Evolutionary conservation across 1,140 invertebrate species (phyloP).

Genomic region (Cylas formicarius): DNA sequence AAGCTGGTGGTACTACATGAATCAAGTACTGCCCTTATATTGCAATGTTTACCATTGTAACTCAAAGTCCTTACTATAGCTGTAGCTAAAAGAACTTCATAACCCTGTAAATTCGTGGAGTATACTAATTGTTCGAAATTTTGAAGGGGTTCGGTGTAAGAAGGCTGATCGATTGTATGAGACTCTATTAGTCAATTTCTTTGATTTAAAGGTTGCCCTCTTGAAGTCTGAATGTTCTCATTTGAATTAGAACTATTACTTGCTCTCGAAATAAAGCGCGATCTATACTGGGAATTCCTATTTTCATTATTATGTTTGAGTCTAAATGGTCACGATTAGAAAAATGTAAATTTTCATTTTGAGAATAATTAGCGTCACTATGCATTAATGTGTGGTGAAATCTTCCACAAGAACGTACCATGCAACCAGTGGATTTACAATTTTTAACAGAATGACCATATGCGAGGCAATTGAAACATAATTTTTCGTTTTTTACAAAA

Average conservation of each 20-base stretch:
- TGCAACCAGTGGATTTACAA: slow-evolving; percentile 7
- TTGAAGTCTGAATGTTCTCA: too few species aligned
- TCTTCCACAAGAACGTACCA: slow-evolving; percentile 4
- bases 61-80: slow-evolving; percentile 3
- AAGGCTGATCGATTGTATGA: background rate
- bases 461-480: slow-evolving; percentile 17
- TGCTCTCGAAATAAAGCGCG: background rate
- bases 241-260: background rate
- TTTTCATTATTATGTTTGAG: background rate
- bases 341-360: background rate
- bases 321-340: background rate
- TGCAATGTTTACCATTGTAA: background rate
- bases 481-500: slow-evolving; percentile 3
- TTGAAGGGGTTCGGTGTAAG: background rate
- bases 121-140: background rate
- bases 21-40: slow-evolving; percentile 4
- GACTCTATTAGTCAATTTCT: background rate
- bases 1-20: slow-evolving; percentile 1
- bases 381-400: slow-evolving; percentile 13
- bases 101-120: background rate
- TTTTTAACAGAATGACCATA: slow-evolving; percentile 3
- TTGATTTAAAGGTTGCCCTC: too few species aligned
- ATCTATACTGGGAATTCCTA: too few species aligned
- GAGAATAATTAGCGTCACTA: background rate
- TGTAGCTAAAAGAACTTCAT: slow-evolving; percentile 4